Evolutionary conservation across 2,888 invertebrate species (phyloP), one percentile per base, ranked within the genome.

Genomic region (Luperina nickerlii): DNA sequence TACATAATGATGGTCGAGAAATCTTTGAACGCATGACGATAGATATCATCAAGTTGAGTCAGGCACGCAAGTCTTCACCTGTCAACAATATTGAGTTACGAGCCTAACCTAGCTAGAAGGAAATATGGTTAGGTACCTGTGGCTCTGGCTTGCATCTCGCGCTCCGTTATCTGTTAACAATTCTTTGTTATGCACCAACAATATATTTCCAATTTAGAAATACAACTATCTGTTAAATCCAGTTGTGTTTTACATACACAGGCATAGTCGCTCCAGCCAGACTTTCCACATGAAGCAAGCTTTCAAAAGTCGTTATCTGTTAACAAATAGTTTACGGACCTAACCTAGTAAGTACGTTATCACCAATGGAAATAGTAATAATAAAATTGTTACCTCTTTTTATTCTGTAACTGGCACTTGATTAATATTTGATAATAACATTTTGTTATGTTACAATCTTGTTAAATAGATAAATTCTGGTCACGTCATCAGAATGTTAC

Each of bases 61-160:
- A 24, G 69, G 45, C 54, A 38, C 57, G 27, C 32, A 67, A 51
- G 42, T 32, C 67, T 45, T 78, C 63, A 82, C 48, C 87, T 87
- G 87, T 83, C 63, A 62, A 86, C 78, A 86, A 74, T 68, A 76
- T 65, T 54, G 51, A 18, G 48, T 86, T 83, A 83, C 71, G 74
- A 77, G 51, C 42, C 63, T 84, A 86, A 62, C 74, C 74, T 74
- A 71, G 48, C 9, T 42, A n/a, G 2, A 27, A 73, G 51, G 24
- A 54, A 45, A 60, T 27, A 71, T 32, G 13, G 27, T 69, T 78
- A n/a, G n/a, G n/a, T n/a, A 84, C 84, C 74, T 78, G 60, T n/a
- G 38, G 66, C 24, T 60, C 27, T 63, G 54, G 63, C 32, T 76
- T 74, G 71, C 20, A 65, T 51, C 11, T 45, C 20, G 67, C 20